These are phyloP conservation scores for Vicugna pacos DNA, from an alignment of 2,113 vertebrate species.

Conservation along the genomic window DNA sequence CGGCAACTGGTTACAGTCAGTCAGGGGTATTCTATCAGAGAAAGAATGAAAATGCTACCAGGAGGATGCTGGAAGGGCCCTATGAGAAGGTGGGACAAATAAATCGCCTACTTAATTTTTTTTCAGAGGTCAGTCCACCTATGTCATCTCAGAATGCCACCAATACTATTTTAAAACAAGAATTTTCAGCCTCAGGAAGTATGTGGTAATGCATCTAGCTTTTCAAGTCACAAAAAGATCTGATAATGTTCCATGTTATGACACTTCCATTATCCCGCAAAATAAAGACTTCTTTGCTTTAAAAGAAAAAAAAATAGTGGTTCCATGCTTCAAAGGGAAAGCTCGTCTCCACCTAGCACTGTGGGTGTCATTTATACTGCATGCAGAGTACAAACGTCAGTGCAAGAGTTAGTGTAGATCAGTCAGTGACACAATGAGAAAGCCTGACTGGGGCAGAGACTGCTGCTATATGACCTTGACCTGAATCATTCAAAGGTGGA, in stretches of 20 bases:
- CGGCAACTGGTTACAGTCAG: not conserved
- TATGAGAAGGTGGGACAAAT: not conserved
- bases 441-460: not conserved
- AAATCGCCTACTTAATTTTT: slow-evolving; percentile 40
- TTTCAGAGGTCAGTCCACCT: slow-evolving; percentile 3
- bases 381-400: slow-evolving; percentile 43
- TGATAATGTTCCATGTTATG: slow-evolving; percentile 70
- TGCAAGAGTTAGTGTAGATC: not conserved
- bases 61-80: not conserved
- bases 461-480: slow-evolving; percentile 18
- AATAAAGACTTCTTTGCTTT: slow-evolving; percentile 71
- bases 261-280: slow-evolving; percentile 76
- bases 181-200: slow-evolving; percentile 48
- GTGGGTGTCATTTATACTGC: slow-evolving; percentile 16
- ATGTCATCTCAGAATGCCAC: slow-evolving; percentile 36
- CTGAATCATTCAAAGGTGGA: slow-evolving; percentile 25
- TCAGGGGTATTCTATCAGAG: not conserved
- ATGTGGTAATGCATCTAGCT: slow-evolving; percentile 1
- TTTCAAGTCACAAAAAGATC: slow-evolving; percentile 77
- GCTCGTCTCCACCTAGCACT: slow-evolving; percentile 26
- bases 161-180: slow-evolving; percentile 69
- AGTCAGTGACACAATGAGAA: slow-evolving; percentile 6
- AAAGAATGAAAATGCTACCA: not conserved
- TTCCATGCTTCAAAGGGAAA: slow-evolving; percentile 67
- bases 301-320: slow-evolving; percentile 15